Evolutionary conservation across 1,140 invertebrate genomes (phyloP).

Genomic region (Euura saliciscinereae): DNA sequence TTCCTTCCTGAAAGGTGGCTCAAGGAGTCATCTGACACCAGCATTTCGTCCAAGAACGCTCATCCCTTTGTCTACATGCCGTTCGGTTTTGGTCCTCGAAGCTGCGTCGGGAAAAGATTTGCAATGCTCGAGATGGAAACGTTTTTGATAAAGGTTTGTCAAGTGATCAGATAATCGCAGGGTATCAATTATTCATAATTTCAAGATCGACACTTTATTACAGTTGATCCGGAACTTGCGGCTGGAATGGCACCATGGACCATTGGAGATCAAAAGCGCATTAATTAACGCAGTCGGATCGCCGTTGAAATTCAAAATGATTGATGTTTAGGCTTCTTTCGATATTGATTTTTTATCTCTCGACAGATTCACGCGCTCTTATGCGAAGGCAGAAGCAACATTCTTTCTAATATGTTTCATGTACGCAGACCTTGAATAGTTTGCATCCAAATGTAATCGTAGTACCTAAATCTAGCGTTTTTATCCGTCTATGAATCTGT

Average conservation of each 20-base stretch:
- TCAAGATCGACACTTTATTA: constrained; percentile 14
- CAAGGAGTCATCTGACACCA: constrained; percentile 41
- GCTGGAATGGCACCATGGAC: constrained; percentile 48
- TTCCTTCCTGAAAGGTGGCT: constrained; percentile 63
- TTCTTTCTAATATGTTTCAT: too few relatives aligned
- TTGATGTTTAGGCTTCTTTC: constrained; percentile 38
- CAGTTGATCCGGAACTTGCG: constrained; percentile 50
- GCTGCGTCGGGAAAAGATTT: constrained; percentile 55
- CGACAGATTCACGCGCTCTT: too few relatives aligned
- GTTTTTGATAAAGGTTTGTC: constrained; percentile 47
- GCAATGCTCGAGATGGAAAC: constrained; percentile 57
- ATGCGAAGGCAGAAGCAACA: too few relatives aligned
- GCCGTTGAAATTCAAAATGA: constrained; percentile 49
- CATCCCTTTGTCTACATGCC: constrained; percentile 69
- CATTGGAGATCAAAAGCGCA: constrained; percentile 41
- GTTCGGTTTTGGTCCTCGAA: constrained; percentile 68
- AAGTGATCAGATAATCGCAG: background rate
- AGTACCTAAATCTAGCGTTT: too few relatives aligned
- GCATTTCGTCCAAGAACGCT: constrained; percentile 43
- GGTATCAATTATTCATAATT: background rate
- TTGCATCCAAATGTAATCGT: too few relatives aligned
- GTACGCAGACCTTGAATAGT: too few relatives aligned
- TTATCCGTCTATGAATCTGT: too few relatives aligned
- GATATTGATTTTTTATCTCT: too few relatives aligned
- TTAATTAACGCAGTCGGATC: constrained; percentile 49